phyloP scores from a whole-genome alignment of 2,797 vertebrate species.

The Scyliorhinus canicula region DNA sequence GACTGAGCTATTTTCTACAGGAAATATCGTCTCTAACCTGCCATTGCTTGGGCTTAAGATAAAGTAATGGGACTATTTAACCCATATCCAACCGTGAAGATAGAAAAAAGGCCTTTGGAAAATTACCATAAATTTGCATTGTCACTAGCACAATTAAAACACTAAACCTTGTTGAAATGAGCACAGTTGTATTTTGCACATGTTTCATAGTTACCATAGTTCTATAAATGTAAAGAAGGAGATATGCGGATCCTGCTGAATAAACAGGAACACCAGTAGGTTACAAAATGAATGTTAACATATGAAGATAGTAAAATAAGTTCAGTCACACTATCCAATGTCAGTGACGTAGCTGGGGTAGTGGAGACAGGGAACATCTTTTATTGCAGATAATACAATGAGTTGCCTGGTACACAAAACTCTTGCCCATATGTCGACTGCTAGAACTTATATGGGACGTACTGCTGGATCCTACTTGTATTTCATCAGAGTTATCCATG shows the following conservation, averaged over 20 bases:
- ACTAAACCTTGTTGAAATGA: background rate
- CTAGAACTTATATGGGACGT: background rate
- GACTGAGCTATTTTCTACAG: background rate
- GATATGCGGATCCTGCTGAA: background rate
- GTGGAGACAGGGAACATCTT: too few relatives aligned
- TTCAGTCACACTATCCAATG: background rate
- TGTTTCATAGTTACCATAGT: background rate
- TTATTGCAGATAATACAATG: background rate
- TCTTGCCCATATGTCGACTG: background rate
- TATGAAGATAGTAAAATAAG: background rate
- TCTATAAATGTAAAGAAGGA: background rate
- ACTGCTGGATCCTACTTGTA: background rate
- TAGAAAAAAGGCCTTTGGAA: background rate
- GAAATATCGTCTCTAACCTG: background rate
- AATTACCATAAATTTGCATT: background rate
- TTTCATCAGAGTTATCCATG: background rate
- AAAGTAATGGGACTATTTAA: background rate
- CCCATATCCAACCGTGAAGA: background rate
- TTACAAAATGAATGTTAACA: background rate
- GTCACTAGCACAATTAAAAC: background rate
- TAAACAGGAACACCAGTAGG: background rate
- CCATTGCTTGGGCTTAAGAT: background rate
- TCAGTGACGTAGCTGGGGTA: background rate
- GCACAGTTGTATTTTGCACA: background rate
- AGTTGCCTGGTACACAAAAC: background rate